phyloP scores from a whole-genome alignment of 2,797 vertebrate species.

The Eulemur rubriventer region DNA sequence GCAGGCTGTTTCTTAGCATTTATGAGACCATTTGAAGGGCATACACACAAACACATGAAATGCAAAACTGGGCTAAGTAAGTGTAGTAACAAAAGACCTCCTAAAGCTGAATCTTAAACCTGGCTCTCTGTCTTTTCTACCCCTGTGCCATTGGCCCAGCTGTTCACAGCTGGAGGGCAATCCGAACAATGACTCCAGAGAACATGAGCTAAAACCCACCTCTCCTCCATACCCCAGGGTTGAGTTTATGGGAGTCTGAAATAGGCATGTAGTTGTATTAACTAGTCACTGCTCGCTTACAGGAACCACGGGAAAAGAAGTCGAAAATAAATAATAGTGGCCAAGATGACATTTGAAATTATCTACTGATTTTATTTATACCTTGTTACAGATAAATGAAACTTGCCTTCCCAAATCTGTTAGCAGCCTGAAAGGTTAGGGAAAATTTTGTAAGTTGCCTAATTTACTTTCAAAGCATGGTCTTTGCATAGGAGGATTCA shows the following conservation, averaged over 20 bases:
- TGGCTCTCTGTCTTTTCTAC: neutral
- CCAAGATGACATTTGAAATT: conserved; percentile 2
- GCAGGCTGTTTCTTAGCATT: neutral
- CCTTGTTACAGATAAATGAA: neutral
- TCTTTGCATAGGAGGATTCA: neutral
- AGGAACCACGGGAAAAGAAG: neutral
- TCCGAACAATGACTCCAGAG: neutral
- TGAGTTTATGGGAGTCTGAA: neutral
- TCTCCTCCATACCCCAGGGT: neutral
- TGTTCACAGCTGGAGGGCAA: neutral
- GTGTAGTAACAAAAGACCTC: neutral
- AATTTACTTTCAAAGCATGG: neutral
- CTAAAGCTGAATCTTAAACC: neutral
- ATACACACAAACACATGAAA: neutral
- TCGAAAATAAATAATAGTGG: neutral
- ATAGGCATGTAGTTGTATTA: neutral
- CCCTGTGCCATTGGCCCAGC: neutral
- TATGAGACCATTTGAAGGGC: neutral
- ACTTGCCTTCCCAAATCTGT: neutral
- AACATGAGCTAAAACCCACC: neutral
- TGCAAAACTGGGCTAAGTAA: neutral
- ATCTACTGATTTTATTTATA: neutral
- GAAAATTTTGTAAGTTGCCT: neutral
- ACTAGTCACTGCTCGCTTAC: neutral
- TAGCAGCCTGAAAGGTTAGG: neutral